phyloP scores from a whole-genome alignment of 2,888 invertebrate genomes.

The Erynnis tages region DNA sequence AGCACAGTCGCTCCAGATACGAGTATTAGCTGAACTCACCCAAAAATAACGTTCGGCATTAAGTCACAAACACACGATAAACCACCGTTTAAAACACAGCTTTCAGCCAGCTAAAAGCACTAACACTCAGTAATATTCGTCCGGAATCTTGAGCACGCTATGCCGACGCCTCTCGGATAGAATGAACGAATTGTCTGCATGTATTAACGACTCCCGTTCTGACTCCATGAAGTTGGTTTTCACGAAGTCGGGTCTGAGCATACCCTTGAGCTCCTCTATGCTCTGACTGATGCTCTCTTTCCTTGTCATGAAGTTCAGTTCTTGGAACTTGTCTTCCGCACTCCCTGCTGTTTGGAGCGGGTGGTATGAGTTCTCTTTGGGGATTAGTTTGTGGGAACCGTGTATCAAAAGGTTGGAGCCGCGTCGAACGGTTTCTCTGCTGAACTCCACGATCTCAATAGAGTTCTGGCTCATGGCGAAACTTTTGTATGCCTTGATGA shows the following conservation, averaged over 20 bases:
- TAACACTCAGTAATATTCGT: conserved; percentile 37
- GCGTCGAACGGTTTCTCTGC: conserved; percentile 86
- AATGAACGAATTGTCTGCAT: conserved; percentile 68
- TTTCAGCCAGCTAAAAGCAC: neutral
- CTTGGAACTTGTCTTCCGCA: conserved; percentile 43
- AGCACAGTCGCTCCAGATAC: no score
- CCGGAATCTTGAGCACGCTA: conserved; percentile 48
- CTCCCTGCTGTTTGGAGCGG: conserved; percentile 24
- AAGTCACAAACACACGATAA: neutral
- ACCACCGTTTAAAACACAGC: conserved; percentile 11
- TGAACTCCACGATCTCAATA: conserved; percentile 88
- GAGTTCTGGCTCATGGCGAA: conserved; percentile 86
- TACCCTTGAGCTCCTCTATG: conserved; percentile 55
- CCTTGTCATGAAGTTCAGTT: conserved; percentile 46
- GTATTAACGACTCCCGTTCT: conserved; percentile 62
- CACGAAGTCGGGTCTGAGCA: conserved; percentile 56
- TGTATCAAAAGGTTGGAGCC: conserved; percentile 83
- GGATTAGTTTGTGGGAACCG: conserved; percentile 82
- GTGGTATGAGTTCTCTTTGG: conserved; percentile 64
- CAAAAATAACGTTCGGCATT: conserved; percentile 1
- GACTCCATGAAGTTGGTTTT: conserved; percentile 53
- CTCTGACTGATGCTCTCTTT: conserved; percentile 48
- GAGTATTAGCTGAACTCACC: neutral
- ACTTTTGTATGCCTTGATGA: conserved; percentile 88
- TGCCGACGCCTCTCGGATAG: conserved; percentile 58